phyloP scores from a whole-genome alignment of 2,888 invertebrate species.

The Linhomoeus sp. region DNA sequence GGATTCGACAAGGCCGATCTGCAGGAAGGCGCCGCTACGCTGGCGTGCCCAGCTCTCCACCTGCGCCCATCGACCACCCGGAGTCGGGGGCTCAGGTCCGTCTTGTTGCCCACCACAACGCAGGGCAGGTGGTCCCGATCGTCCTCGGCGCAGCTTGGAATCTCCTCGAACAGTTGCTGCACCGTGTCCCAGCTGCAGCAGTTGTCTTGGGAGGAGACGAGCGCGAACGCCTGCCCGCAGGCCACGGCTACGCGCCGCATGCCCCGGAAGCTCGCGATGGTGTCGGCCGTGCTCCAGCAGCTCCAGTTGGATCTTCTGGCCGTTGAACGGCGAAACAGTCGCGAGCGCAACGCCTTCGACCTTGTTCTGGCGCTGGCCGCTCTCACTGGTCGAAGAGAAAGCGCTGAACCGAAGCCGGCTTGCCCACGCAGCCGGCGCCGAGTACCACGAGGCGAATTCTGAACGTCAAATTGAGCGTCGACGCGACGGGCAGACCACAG shows the following conservation, averaged over 20 bases:
- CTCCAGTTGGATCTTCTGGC: conserved; percentile 48
- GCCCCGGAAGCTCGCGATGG: conserved; percentile 70
- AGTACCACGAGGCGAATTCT: conserved; percentile 49
- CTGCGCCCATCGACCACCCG: too few species aligned
- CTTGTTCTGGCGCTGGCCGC: conserved; percentile 68
- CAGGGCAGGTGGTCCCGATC: background rate
- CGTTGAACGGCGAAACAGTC: conserved; percentile 2
- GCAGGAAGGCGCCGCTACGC: too few species aligned
- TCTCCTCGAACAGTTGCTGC: conserved; percentile 48
- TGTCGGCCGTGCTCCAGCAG: conserved; percentile 62
- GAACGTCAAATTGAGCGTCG: too few species aligned
- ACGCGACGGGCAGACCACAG: too few species aligned
- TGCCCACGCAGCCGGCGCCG: conserved; percentile 65
- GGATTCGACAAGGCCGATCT: too few species aligned
- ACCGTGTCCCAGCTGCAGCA: conserved; percentile 46
- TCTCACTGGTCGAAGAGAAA: conserved; percentile 70
- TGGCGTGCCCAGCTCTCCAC: too few species aligned
- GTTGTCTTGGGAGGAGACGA: conserved; percentile 73
- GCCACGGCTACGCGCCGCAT: conserved; percentile 80
- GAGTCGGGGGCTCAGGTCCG: too few species aligned
- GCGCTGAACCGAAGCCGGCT: conserved; percentile 71
- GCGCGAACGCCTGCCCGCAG: conserved; percentile 75
- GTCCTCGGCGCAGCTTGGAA: conserved; percentile 55
- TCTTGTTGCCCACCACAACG: background rate
- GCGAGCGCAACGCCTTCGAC: conserved; percentile 74